Evolutionary conservation across 2,113 vertebrate species (phyloP).

Genomic region (rat (Rattus norvegicus)): DNA sequence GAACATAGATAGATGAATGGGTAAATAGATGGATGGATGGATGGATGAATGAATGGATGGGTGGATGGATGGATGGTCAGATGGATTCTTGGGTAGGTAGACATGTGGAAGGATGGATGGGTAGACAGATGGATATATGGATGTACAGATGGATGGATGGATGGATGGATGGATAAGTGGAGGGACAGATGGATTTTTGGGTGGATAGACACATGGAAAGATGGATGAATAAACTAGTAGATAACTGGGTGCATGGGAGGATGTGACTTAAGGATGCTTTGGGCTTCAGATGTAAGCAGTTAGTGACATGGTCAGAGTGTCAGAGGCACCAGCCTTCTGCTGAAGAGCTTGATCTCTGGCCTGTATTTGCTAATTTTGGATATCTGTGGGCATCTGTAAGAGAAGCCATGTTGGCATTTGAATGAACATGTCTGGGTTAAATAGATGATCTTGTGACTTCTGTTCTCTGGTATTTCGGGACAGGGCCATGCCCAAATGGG

Average conservation of each 20-base stretch:
- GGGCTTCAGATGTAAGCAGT: neutral
- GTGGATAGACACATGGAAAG: neutral
- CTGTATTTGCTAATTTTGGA: fast-evolving
- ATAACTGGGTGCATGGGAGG: no score
- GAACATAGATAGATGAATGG: neutral
- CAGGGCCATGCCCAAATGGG: neutral
- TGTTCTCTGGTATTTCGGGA: neutral
- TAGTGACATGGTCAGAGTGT: neutral
- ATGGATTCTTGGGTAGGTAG: neutral
- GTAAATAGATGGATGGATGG: no score
- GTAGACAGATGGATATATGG: neutral
- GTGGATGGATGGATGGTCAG: neutral
- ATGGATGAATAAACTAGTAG: neutral
- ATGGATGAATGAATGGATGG: neutral
- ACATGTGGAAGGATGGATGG: neutral
- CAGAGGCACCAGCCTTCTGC: neutral
- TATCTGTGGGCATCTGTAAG: no score
- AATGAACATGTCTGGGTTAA: neutral
- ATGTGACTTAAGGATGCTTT: neutral
- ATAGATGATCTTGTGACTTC: neutral
- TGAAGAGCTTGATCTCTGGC: neutral
- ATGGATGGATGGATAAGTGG: neutral
- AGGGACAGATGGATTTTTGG: no score
- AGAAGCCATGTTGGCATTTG: neutral
- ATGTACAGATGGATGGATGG: neutral